Evolutionary conservation across 2,797 vertebrate genomes (phyloP).

Genomic region (Ctenopoma kingsleyae): DNA sequence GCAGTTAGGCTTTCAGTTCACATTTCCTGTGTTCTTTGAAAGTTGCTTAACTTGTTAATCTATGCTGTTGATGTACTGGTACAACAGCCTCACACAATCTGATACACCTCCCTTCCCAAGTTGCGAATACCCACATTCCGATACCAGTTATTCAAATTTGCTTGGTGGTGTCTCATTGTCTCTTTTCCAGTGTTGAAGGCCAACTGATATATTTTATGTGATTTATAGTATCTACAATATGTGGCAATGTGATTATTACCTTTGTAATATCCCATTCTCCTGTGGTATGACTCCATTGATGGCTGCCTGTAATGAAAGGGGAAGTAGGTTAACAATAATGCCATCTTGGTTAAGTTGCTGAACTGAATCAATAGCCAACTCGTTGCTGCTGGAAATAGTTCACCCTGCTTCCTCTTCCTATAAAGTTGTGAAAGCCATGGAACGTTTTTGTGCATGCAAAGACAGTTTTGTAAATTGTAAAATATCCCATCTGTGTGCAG

Average conservation of each 20-base stretch:
- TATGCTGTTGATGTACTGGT: neutral
- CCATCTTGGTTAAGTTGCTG: neutral
- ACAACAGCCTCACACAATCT: neutral
- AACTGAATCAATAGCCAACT: neutral
- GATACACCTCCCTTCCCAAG: neutral
- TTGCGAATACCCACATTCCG: neutral
- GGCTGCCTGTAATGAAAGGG: conserved; percentile 91
- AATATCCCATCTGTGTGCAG: neutral
- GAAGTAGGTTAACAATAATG: conserved; percentile 2
- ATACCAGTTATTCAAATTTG: conserved; percentile 1
- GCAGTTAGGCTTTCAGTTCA: conserved; percentile 4
- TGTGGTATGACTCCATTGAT: conserved; percentile 99
- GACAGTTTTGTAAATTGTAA: neutral
- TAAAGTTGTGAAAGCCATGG: neutral
- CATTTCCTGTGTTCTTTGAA: conserved; percentile 8
- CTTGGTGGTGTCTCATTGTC: neutral
- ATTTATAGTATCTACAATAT: conserved; percentile 16
- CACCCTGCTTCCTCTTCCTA: neutral
- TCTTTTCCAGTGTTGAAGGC: neutral
- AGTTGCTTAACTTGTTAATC: neutral
- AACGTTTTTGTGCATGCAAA: neutral
- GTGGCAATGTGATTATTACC: conserved; percentile 82
- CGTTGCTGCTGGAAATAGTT: neutral
- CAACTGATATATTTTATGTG: neutral
- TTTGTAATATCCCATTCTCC: conserved; percentile 98